A percentile compares a stretch with the other conserved stretches of the same genome.
Evolutionary conservation across 23 tunicate genomes (phyloP).

Genomic region (Diplosoma virens): DNA sequence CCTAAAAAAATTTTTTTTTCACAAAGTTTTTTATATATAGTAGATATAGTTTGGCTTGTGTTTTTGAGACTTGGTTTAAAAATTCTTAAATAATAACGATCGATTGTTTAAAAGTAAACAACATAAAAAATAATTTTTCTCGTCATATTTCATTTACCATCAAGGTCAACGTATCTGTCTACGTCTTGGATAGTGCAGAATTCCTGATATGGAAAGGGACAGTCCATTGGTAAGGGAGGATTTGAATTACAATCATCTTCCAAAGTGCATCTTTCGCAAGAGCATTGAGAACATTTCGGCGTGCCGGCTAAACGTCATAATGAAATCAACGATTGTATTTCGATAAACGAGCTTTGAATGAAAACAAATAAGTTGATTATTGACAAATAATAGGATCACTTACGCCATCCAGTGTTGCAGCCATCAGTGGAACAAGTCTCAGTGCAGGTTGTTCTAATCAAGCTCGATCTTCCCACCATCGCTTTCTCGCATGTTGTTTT

Average conservation of each 20-base stretch:
- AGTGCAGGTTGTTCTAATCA: constrained; percentile 13
- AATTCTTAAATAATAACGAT: too few relatives aligned
- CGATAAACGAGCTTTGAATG: too few relatives aligned
- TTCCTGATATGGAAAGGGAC: constrained; percentile 2
- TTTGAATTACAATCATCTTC: background rate
- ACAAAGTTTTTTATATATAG: too few relatives aligned
- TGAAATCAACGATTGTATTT: too few relatives aligned
- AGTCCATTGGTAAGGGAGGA: constrained; percentile 11
- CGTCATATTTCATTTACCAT: too few relatives aligned
- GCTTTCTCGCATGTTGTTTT: background rate
- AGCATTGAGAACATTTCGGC: constrained; percentile 25
- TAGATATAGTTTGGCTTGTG: too few relatives aligned
- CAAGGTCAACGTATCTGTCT: background rate
- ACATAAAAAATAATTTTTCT: too few relatives aligned
- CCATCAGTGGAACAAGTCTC: constrained; percentile 22
- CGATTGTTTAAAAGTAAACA: too few relatives aligned
- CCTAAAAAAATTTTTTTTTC: too few relatives aligned
- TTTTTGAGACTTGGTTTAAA: too few relatives aligned
- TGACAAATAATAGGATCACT: too few relatives aligned
- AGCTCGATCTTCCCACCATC: background rate
- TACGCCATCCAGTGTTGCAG: constrained; percentile 31
- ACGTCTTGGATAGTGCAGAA: constrained; percentile 26
- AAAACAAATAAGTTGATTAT: too few relatives aligned
- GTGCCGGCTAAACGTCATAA: background rate
- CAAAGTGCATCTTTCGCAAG: background rate